Evolutionary conservation across 2,888 invertebrate species (phyloP).

Genomic region (Crossocerus cetratus): DNA sequence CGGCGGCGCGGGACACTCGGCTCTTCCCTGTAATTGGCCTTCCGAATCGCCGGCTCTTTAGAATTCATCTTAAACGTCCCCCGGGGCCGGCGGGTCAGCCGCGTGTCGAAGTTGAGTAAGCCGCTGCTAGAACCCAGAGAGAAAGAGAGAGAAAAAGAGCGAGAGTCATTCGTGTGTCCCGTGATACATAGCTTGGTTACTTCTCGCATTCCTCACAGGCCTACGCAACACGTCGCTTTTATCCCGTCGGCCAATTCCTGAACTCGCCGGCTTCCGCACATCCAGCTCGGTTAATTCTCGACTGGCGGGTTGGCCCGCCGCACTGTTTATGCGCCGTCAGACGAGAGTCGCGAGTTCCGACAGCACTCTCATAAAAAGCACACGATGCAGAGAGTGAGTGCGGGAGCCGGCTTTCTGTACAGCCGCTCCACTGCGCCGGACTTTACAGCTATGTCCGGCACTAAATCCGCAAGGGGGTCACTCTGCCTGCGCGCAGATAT

Average conservation of each 20-base stretch:
- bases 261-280: too few relatives aligned
- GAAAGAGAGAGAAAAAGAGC: neutral
- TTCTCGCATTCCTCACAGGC: too few relatives aligned
- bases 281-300: too few relatives aligned
- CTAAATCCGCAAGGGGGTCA: constrained; percentile 48
- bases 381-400: too few relatives aligned
- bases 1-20: neutral
- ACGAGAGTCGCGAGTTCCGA: too few relatives aligned
- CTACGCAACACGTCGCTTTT: too few relatives aligned
- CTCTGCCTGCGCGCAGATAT: constrained; percentile 39
- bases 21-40: constrained; percentile 36
- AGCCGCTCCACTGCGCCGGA: constrained; percentile 9
- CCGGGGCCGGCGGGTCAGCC: constrained; percentile 2
- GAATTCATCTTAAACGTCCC: constrained; percentile 21
- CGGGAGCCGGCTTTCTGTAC: neutral
- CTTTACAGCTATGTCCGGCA: constrained; percentile 21
- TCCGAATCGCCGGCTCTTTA: constrained; percentile 32
- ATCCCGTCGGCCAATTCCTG: too few relatives aligned
- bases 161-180: neutral
- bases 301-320: too few relatives aligned
- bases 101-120: constrained; percentile 33
- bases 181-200: too few relatives aligned
- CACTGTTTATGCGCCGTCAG: too few relatives aligned
- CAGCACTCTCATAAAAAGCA: too few relatives aligned
- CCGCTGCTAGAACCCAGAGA: neutral